phyloP scores from a whole-genome alignment of 2,888 invertebrate genomes.

The Rosalia funebris region DNA sequence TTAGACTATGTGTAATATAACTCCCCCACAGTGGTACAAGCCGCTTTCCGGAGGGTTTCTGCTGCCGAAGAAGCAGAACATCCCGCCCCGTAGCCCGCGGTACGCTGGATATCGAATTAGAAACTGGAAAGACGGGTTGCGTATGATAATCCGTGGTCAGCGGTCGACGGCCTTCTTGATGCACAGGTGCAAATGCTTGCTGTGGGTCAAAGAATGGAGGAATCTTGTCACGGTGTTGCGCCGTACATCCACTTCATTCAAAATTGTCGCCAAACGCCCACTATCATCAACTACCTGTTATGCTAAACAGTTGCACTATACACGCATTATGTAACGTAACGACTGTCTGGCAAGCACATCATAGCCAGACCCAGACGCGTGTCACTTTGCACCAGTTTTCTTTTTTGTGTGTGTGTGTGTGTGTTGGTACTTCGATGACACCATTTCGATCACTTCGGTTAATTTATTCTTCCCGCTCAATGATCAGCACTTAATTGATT shows the following conservation, averaged over 20 bases:
- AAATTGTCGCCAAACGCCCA: conserved; percentile 42
- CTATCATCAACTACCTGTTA: conserved; percentile 42
- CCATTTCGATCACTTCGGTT: conserved; percentile 15
- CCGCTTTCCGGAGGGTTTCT: conserved; percentile 18
- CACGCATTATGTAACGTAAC: conserved; percentile 35
- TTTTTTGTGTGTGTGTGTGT: conserved; percentile 22
- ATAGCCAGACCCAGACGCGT: conserved; percentile 21
- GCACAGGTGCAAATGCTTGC: conserved; percentile 62
- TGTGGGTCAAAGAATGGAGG: conserved; percentile 53
- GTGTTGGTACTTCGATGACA: no score
- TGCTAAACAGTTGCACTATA: conserved; percentile 40
- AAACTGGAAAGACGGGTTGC: conserved; percentile 64
- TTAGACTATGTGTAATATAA: conserved; percentile 1
- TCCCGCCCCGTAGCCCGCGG: conserved; percentile 23
- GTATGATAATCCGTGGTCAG: conserved; percentile 60
- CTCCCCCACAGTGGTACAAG: conserved; percentile 21
- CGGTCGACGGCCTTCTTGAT: conserved; percentile 61
- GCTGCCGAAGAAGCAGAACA: conserved; percentile 36
- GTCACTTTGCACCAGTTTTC: conserved; percentile 25
- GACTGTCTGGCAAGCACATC: conserved; percentile 25
- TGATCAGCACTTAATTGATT: conserved; percentile 10
- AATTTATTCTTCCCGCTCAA: conserved; percentile 7
- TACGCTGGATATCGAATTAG: conserved; percentile 19
- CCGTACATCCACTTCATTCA: conserved; percentile 27
- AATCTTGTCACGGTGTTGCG: conserved; percentile 36